A percentile compares a stretch with the other conserved stretches of the same genome.
Evolutionary conservation across 2,888 invertebrate species (phyloP).

Genomic region (Sympetrum striolatum): DNA sequence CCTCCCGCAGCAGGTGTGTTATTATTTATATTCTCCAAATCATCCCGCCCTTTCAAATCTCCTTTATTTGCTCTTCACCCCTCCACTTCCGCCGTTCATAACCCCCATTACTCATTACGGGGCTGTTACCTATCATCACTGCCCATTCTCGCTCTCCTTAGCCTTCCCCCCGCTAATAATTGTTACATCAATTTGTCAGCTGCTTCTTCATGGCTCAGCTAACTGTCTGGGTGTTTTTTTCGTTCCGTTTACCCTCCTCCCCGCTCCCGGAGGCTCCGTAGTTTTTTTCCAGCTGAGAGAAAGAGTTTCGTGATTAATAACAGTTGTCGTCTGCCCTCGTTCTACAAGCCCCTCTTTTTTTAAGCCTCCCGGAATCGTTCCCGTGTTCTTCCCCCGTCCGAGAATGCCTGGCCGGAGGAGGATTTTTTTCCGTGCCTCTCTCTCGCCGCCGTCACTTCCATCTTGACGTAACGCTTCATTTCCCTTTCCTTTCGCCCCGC

Average conservation of each 20-base stretch:
- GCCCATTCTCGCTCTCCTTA: background rate
- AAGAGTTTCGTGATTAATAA: background rate
- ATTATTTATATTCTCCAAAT: background rate
- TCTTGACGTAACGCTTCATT: background rate
- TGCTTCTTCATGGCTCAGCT: background rate
- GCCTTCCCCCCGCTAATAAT: background rate
- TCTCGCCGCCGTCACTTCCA: background rate
- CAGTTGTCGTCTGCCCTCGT: background rate
- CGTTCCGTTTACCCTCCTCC: background rate
- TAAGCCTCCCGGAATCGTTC: background rate
- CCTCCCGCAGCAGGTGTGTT: background rate
- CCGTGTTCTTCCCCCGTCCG: background rate
- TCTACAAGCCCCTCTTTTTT: background rate
- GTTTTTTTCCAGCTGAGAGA: background rate
- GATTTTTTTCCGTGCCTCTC: background rate
- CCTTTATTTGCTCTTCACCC: background rate
- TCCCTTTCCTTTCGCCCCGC: background rate
- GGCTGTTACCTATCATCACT: background rate
- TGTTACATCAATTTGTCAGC: background rate
- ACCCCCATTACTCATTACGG: background rate
- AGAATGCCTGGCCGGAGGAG: background rate
- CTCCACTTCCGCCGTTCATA: background rate
- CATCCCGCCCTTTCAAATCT: background rate
- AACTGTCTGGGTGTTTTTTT: background rate
- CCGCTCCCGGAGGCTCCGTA: background rate